A percentile compares a stretch with the other conserved stretches of the same genome.
phyloP scores from a whole-genome alignment of 2,113 vertebrate species.

The Marmota monax region DNA sequence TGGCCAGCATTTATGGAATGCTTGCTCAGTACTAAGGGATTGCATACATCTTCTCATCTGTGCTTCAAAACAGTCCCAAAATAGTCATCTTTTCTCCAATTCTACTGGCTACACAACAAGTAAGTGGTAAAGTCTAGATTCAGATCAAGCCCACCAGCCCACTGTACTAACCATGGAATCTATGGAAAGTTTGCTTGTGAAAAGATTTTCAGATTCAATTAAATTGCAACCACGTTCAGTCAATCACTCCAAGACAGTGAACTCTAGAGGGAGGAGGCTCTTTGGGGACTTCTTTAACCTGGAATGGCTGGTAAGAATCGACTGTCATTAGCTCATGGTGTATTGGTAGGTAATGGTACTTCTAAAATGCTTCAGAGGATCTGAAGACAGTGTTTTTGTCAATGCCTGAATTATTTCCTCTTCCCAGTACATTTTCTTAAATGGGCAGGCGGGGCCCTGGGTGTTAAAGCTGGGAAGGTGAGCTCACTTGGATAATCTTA shows the following conservation, averaged over 20 bases:
- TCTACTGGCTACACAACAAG: neutral
- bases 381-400: neutral
- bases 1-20: neutral
- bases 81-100: neutral
- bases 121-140: neutral
- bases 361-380: neutral
- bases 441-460: neutral
- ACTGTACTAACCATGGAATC: neutral
- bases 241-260: neutral
- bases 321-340: neutral
- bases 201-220: constrained; percentile 5
- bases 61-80: neutral
- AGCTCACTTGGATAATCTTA: neutral
- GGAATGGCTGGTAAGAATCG: neutral
- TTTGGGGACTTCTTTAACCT: neutral
- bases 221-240: neutral
- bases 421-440: neutral
- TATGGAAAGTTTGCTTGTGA: neutral
- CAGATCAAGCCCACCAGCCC: neutral
- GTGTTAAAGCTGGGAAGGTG: neutral
- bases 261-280: neutral
- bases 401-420: constrained; percentile 24
- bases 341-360: neutral
- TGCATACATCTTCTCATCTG: neutral
- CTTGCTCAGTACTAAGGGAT: neutral